A percentile compares a stretch with the other conserved stretches of the same genome.
phyloP scores from a whole-genome alignment of 2,888 invertebrate species.

The Megaustenia siamemsis region DNA sequence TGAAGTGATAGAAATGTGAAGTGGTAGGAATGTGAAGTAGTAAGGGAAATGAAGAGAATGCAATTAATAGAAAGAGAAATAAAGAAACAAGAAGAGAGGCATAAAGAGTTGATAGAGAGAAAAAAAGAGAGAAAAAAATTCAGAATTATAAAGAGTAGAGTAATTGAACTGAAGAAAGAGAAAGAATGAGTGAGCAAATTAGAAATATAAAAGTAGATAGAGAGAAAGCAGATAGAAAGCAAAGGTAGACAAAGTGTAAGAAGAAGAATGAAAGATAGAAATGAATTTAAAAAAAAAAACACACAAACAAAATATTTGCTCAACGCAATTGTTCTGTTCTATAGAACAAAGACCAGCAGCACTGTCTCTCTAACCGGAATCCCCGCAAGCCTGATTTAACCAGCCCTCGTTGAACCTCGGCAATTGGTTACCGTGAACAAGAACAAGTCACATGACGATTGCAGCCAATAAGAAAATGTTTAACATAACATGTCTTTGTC shows the following conservation, averaged over 20 bases:
- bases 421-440: conserved; percentile 2
- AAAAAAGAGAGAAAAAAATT: neutral
- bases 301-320: neutral
- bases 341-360: neutral
- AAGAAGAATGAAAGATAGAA: neutral
- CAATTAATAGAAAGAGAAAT: neutral
- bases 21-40: neutral
- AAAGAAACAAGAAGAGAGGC: neutral
- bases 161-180: neutral
- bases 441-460: neutral
- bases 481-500: neutral
- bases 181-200: neutral
- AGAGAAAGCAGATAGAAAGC: neutral
- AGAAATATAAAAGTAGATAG: neutral
- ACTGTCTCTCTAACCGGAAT: neutral
- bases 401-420: neutral
- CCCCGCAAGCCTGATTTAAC: neutral
- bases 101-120: neutral
- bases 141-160: neutral
- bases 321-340: neutral
- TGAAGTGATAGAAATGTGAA: neutral
- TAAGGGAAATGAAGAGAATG: neutral
- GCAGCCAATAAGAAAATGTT: neutral
- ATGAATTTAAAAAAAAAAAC: neutral
- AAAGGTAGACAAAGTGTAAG: too few relatives aligned